Evolutionary conservation across 2,113 vertebrate species (phyloP), one percentile per base, ranked within the genome.

Genomic region (Cisticola juncidis): DNA sequence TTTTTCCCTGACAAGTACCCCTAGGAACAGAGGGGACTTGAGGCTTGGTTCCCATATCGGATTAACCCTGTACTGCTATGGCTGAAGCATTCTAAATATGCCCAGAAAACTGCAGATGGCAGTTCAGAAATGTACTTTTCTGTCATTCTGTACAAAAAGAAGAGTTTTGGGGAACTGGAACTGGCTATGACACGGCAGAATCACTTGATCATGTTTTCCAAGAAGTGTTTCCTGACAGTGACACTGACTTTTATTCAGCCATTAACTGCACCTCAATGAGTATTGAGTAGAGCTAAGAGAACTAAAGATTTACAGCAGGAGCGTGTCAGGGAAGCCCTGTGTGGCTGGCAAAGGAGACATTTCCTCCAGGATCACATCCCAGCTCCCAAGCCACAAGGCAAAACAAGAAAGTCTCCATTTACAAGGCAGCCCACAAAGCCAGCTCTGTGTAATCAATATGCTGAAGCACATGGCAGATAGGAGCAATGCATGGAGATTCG

Each of bases 381-480:
- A 58, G 74, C 79, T 92, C 88, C 69, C 74, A 92, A 65, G 57
- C 65, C 94, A 90, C 90, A 36, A 36, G 73, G 84, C 62, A 44
- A 77, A 90, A 44, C 36, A 87, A 69, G 93, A 92, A 92, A 78
- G 84, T 96, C 83, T 94, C 94, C 87, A 88, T 93, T 93, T 90
- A 86, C 66, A 61, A 96, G 91, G 88, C 85, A 54, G 61, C 23
- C 85, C 88, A 78, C 90, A 60, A 14, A 85, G 83, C 24, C 90
- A 61, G 68, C 85, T 72, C 65, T 42, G 93, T 95, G 97, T 97
- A 97, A 98, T 96, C 96, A 97, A 98, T 94, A 89, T 79, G 91
- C 92, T 79, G 61, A 94, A 31, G 92, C 94, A 94, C 69, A 82
- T 89, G 76, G 97, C 33, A 97, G 97, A 92, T 7, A 87, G 96